These are phyloP conservation scores for Dermolepida albohirtum DNA, from an alignment of 2,888 invertebrate genomes.

Conservation along the genomic window DNA sequence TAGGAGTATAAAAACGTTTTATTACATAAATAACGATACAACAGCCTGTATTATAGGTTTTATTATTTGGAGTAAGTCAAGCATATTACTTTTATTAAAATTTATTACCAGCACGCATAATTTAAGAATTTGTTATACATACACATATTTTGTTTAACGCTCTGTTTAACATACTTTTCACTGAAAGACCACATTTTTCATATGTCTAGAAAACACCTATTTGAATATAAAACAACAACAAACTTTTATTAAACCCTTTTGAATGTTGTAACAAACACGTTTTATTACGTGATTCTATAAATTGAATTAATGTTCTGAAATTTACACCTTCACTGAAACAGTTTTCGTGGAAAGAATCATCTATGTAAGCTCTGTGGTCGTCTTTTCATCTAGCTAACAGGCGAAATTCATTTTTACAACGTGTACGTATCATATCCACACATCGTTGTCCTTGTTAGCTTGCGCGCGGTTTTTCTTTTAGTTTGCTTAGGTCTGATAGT, in stretches of 20 bases:
- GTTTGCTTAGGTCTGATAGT: conserved; percentile 30
- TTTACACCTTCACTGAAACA: no score
- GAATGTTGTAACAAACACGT: no score
- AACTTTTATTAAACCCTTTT: no score
- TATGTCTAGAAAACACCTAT: background rate
- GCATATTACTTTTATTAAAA: conserved; percentile 18
- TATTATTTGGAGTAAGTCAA: conserved; percentile 24
- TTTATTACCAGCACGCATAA: background rate
- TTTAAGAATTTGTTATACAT: conserved; percentile 15
- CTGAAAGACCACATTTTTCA: conserved; percentile 6
- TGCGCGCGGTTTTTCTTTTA: conserved; percentile 8
- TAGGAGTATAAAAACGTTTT: no score
- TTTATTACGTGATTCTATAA: no score
- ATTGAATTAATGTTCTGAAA: no score
- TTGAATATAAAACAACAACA: no score
- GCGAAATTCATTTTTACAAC: conserved; percentile 2
- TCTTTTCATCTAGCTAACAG: background rate
- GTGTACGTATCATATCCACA: background rate
- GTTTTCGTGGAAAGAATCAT: background rate
- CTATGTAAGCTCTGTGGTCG: background rate
- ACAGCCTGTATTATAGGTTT: background rate
- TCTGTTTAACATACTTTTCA: conserved; percentile 25
- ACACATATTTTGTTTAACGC: conserved; percentile 20
- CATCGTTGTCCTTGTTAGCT: conserved; percentile 19
- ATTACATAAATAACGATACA: no score